Base-by-base conservation (phyloP, 2,113 vertebrate species). In the Hippoglossus stenolepis region DNA sequence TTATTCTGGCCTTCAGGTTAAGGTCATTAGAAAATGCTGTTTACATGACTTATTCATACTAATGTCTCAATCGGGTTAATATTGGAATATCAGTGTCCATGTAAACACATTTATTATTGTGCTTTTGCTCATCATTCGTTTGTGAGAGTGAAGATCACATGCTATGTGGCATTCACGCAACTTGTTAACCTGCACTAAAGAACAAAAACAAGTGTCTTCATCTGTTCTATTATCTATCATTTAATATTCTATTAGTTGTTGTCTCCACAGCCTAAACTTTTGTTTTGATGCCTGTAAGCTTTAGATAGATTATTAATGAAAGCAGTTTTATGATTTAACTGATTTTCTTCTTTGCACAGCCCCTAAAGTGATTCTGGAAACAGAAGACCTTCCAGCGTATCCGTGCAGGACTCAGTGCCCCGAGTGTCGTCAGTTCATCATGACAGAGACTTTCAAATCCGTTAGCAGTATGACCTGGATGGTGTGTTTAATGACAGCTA, bases 331-430 rank as follows among this genome's bases (percentile, higher is more conserved):
- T 60, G 4, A 11, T 31, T 31, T 7, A 31, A 21, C 5, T 9
- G 0, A 7, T 17, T 24, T 2, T 13, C 9, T 63, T 51, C n/a
- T 54, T 24, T n/a, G 21, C 28, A 59, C 57, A 95, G 94, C 93
- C 21, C 94, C 94, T 10, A 18, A 11, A 56, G 88, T 93, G 38
- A 82, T 91, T 73, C 53, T 92, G 75, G 87, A 94, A 10, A 0
- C 87, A 24, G 8, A 80, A 0, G 59, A 89, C 0, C 80, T 95
- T 38, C 89, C 93, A 0, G 1, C 38, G 1, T 0, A 3, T 13
- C 72, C 93, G 0, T 38, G 75, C 49, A 89, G 28, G 61, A 94
- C 90, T 0, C 89, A 91, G 71, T 95, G 94, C 62, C 94, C 93
- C 0, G 75, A 81, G 59, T 95, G 94, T 75, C n/a, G 0, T 1